Conservation (phyloP, 1,140 invertebrate genomes). For the Eurytemora carolleeae region DNA sequence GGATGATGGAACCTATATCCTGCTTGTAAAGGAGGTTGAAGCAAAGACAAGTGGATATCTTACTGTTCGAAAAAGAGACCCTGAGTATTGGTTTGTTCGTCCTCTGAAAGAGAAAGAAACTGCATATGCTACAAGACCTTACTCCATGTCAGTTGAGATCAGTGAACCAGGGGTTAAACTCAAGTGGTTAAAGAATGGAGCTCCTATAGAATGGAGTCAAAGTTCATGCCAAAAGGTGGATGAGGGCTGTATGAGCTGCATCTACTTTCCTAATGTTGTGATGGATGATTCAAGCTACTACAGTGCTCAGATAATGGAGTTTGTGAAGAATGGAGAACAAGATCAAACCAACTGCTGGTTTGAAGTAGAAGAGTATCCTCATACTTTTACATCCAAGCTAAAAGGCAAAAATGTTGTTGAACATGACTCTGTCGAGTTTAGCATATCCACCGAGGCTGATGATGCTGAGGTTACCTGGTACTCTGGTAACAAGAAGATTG, state of each 20-base stretch:
- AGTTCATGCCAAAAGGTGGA: neutral
- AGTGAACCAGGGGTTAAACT: conserved; percentile 28
- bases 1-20: conserved; percentile 81
- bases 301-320: conserved; percentile 2
- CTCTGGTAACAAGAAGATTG: conserved; percentile 12
- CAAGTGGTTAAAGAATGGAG: conserved; percentile 7
- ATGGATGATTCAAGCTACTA: conserved; percentile 5
- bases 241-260: neutral
- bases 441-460: conserved; percentile 10
- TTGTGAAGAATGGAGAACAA: conserved; percentile 12
- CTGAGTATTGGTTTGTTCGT: conserved; percentile 76
- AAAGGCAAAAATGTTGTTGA: conserved; percentile 4
- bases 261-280: neutral
- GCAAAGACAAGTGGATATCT: neutral
- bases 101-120: conserved; percentile 63
- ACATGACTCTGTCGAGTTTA: neutral
- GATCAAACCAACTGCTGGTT: neutral
- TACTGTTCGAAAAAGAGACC: conserved; percentile 56
- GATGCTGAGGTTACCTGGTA: conserved; percentile 13
- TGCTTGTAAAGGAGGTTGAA: neutral
- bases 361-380: conserved; percentile 11
- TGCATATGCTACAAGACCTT: conserved; percentile 72
- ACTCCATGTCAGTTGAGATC: conserved; percentile 71
- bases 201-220: neutral
- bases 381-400: conserved; percentile 12